phyloP scores from a whole-genome alignment of 2,113 vertebrate genomes.

The Megaceryle torquata region DNA sequence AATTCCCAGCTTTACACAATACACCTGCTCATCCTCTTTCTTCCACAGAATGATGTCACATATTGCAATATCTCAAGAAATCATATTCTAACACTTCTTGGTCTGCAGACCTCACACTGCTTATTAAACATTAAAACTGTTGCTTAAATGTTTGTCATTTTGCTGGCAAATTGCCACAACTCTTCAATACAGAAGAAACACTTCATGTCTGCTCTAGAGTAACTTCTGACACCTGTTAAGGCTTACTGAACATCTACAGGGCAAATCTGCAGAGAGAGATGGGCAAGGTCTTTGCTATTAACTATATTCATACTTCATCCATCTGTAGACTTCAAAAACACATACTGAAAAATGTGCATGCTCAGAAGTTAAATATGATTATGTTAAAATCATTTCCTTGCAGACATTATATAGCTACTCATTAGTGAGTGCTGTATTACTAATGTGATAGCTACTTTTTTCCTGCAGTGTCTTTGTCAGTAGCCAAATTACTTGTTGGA shows the following conservation, averaged over 20 bases:
- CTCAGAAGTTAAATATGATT: neutral
- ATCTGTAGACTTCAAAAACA: neutral
- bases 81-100: neutral
- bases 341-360: neutral
- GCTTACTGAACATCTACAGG: neutral
- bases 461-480: neutral
- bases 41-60: neutral
- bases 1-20: neutral
- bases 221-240: neutral
- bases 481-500: neutral
- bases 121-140: neutral
- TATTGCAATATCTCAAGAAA: neutral
- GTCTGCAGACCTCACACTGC: neutral
- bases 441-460: neutral
- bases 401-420: neutral
- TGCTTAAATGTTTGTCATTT: neutral
- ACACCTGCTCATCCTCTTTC: neutral
- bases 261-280: neutral
- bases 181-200: neutral
- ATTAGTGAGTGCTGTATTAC: neutral
- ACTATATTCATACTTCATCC: neutral
- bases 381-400: neutral
- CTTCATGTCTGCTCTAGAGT: neutral
- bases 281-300: neutral
- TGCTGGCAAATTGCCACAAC: neutral